phyloP scores from a whole-genome alignment of 2,113 vertebrate genomes.

The Dromas ardeola region DNA sequence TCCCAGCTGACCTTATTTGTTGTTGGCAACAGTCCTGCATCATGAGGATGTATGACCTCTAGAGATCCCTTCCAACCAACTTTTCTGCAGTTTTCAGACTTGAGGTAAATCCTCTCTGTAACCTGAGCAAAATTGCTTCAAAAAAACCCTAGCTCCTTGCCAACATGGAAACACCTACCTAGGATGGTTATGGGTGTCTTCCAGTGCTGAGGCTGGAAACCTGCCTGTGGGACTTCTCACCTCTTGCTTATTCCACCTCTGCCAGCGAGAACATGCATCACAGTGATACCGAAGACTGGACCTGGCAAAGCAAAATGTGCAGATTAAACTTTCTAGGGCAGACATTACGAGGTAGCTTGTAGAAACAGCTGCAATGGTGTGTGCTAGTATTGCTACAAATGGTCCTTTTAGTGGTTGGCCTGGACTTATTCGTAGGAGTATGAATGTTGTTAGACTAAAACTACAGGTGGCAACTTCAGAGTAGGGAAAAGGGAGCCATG shows the following conservation, averaged over 20 bases:
- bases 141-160: neutral
- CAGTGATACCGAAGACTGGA: neutral
- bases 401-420: neutral
- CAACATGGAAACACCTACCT: neutral
- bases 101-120: neutral
- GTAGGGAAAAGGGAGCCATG: neutral
- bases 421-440: neutral
- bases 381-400: neutral
- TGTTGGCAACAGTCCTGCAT: neutral
- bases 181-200: neutral
- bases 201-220: neutral
- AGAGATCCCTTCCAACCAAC: neutral
- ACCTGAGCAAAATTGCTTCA: neutral
- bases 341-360: accelerated
- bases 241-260: neutral
- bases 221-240: neutral
- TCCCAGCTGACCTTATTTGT: neutral
- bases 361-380: neutral
- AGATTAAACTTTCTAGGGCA: neutral
- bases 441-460: neutral
- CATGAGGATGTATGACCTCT: neutral
- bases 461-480: neutral
- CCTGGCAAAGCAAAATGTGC: neutral
- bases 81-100: neutral
- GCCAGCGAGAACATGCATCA: neutral